phyloP scores from a whole-genome alignment of 2,888 invertebrate genomes.

The Gari tellinella region DNA sequence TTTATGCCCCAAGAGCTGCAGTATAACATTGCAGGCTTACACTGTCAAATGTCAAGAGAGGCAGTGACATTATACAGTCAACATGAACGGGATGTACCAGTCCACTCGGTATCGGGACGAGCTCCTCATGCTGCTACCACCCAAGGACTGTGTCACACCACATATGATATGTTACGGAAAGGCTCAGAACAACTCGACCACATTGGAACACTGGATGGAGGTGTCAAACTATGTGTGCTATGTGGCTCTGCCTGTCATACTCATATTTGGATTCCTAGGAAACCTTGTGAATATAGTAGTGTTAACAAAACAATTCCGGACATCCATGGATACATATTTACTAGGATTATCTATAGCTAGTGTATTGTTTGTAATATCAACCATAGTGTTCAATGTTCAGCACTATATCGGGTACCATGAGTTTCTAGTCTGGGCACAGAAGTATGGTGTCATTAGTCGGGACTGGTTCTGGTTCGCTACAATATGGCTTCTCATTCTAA shows the following conservation, averaged over 20 bases:
- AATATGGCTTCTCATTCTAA: constrained; percentile 80
- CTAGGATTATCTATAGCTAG: constrained; percentile 76
- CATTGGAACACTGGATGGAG: constrained; percentile 70
- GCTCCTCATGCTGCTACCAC: constrained; percentile 70
- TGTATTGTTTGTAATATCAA: constrained; percentile 69
- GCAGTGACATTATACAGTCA: not conserved
- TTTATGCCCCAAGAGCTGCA: too few species aligned
- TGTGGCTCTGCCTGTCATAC: constrained; percentile 76
- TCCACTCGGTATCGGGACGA: constrained; percentile 53
- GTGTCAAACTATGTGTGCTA: constrained; percentile 76
- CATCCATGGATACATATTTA: constrained; percentile 80
- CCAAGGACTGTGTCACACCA: constrained; percentile 71
- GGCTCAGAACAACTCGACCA: constrained; percentile 38
- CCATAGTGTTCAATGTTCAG: constrained; percentile 70
- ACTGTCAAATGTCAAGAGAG: too few species aligned
- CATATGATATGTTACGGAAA: constrained; percentile 64
- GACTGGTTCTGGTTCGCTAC: constrained; percentile 82
- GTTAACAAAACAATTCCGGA: constrained; percentile 73
- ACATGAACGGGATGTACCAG: constrained; percentile 31
- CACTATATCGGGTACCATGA: constrained; percentile 76
- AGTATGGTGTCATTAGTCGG: constrained; percentile 75
- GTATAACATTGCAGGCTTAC: too few species aligned
- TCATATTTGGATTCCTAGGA: constrained; percentile 74
- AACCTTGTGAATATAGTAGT: constrained; percentile 79
- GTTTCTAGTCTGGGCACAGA: constrained; percentile 72